Base-by-base conservation (phyloP, 1,140 invertebrate genomes). In the Caenorhabditis elegans region DNA sequence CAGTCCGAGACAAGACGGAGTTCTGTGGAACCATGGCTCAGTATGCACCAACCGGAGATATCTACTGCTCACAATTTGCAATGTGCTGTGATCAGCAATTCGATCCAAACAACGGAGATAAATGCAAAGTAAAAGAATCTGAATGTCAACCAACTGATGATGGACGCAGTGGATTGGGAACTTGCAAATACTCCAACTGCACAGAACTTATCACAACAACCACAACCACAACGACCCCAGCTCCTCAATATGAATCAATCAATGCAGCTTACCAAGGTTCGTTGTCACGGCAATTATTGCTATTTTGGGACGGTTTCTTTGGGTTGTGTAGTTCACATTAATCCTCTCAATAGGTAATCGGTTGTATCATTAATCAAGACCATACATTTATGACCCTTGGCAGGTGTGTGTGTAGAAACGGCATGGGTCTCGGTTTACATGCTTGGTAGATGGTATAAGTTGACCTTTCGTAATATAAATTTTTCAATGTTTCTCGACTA, bases 301-400 rank as follows among this genome's bases (percentile, higher is more conserved):
- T 8, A 34, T 17, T 34, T 17, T 31, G 28, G 28, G 17, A 6
- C 26, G 53, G 53, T 5, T 5, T 43, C 39, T 43, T 43, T 43
- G 5, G 15, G 39, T 43, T n/a, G n/a, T n/a, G n/a, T n/a, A n/a
- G 39, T 60, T 60, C 53, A 39, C 60, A 70, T 70, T 70, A 70
- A 70, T 70, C 60, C 60, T 70, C 34, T 39, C 26, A 43, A 22
- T 43, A 19, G 60, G 53, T 39, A 24, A 39, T 43, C 60, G 60
- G 60, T 70, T 70, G 60, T 70, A 70, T 70, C 60, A 70, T 70
- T 70, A 70, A 70, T 70, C 60, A 70, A 70, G 60, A 70, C 53
- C 60, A 70, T 70, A 43, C 34, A 70, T 70, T 70, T 70, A 70
- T 70, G 31, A 39, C 60, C 60, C 19, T 10, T 17, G 28, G 28